Conservation (phyloP, 2,888 invertebrate genomes). For the Eristalis tenax region DNA sequence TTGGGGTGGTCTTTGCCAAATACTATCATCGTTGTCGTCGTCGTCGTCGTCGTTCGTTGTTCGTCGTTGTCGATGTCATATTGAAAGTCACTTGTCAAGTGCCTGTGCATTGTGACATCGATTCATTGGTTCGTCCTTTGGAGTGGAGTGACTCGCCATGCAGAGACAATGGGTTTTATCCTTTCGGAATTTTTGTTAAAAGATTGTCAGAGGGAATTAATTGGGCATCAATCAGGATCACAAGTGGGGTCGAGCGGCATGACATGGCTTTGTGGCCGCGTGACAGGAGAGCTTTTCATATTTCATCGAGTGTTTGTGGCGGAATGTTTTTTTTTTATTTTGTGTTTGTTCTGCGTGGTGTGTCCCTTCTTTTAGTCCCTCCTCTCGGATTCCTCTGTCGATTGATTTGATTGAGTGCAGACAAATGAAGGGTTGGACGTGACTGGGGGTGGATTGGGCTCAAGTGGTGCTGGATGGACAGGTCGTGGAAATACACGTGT, state of each 20-base stretch:
- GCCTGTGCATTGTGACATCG: constrained; percentile 29
- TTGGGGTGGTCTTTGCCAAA: constrained; percentile 43
- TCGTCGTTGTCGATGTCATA: background rate
- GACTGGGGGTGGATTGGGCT: background rate
- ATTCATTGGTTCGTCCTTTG: constrained; percentile 35
- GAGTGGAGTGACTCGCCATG: constrained; percentile 48
- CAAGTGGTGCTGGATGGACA: background rate
- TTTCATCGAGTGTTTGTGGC: constrained; percentile 51
- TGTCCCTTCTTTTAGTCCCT: too few relatives aligned
- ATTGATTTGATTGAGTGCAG: constrained; percentile 7
- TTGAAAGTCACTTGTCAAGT: constrained; percentile 14
- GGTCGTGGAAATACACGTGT: too few relatives aligned
- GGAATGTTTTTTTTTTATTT: background rate
- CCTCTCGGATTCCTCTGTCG: background rate
- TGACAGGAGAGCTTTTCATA: constrained; percentile 49
- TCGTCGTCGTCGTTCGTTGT: constrained; percentile 10
- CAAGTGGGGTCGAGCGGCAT: constrained; percentile 17
- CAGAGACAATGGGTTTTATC: constrained; percentile 57
- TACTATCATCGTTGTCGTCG: constrained; percentile 52
- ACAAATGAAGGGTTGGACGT: background rate
- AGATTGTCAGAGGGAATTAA: constrained; percentile 62
- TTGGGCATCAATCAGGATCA: constrained; percentile 64
- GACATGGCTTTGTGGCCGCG: constrained; percentile 28
- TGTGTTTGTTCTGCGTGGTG: too few relatives aligned
- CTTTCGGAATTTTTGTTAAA: constrained; percentile 53